Percentiles rank a stretch among this genome's conserved stretches.
phyloP scores from a whole-genome alignment of 92 coral and sea anemone genomes.

The Metridium senile region DNA sequence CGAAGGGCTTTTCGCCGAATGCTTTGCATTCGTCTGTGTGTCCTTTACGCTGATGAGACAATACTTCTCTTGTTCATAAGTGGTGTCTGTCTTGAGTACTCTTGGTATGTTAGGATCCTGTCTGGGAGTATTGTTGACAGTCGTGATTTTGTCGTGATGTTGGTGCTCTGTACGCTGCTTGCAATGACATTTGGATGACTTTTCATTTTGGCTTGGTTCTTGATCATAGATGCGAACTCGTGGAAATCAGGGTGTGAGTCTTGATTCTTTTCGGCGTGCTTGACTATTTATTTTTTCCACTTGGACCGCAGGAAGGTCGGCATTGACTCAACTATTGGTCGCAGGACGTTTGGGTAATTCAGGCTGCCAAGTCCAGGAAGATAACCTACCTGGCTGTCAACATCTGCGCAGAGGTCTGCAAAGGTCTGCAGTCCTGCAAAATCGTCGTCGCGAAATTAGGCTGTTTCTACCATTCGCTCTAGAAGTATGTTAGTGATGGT shows the following conservation, averaged over 20 bases:
- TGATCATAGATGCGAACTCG: constrained; percentile 29
- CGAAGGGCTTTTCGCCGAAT: neutral
- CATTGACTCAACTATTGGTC: constrained; percentile 38
- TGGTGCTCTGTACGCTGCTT: constrained; percentile 4
- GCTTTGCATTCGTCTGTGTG: constrained; percentile 4
- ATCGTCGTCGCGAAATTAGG: constrained; percentile 35
- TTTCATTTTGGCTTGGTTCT: constrained; percentile 29
- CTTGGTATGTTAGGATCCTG: neutral
- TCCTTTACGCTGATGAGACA: constrained; percentile 2
- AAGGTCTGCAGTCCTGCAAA: constrained; percentile 30
- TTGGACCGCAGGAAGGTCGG: constrained; percentile 26
- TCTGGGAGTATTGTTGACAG: neutral
- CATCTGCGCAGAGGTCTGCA: constrained; percentile 51
- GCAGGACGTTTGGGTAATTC: constrained; percentile 45
- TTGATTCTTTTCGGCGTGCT: constrained; percentile 15
- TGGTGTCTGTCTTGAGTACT: constrained; percentile 7
- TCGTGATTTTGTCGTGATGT: constrained; percentile 2
- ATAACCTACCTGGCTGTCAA: constrained; percentile 40
- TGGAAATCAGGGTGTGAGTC: constrained; percentile 37
- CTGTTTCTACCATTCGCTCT: constrained; percentile 33
- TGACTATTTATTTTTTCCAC: constrained; percentile 38
- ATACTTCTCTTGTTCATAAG: neutral
- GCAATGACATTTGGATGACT: constrained; percentile 32
- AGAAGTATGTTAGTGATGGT: constrained; percentile 39
- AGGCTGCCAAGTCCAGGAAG: constrained; percentile 57